These are phyloP conservation scores for Phymatocera aterrima DNA, from an alignment of 2,888 invertebrate genomes.

Conservation along the genomic window DNA sequence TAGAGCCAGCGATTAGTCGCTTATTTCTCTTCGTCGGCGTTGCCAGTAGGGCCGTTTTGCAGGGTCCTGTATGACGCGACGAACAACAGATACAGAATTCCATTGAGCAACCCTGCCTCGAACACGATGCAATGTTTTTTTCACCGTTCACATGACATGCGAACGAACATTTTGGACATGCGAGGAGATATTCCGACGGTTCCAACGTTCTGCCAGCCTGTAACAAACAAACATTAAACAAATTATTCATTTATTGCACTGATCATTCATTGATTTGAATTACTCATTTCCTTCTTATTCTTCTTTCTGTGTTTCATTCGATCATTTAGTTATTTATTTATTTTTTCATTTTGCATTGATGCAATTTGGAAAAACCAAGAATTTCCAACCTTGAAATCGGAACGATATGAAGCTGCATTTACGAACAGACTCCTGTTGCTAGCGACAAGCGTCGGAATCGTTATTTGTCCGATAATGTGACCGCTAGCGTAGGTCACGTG, in stretches of 20 bases:
- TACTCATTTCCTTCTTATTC: conserved; percentile 6
- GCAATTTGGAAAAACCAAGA: too few relatives aligned
- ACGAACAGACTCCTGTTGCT: too few relatives aligned
- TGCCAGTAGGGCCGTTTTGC: conserved; percentile 69
- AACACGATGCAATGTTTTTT: conserved; percentile 69
- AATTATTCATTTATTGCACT: neutral
- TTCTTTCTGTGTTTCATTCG: neutral
- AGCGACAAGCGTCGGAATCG: too few relatives aligned
- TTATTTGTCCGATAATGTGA: too few relatives aligned
- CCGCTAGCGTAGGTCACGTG: too few relatives aligned
- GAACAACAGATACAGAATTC: conserved; percentile 70
- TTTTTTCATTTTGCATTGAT: too few relatives aligned
- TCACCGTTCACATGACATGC: conserved; percentile 68
- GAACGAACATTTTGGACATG: conserved; percentile 71
- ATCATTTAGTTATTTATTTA: too few relatives aligned
- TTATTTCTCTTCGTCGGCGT: conserved; percentile 71
- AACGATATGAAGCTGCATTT: too few relatives aligned
- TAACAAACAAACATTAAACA: conserved; percentile 46
- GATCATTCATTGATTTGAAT: too few relatives aligned
- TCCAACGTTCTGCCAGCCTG: conserved; percentile 70
- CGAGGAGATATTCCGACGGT: conserved; percentile 67
- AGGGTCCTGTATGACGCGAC: conserved; percentile 67
- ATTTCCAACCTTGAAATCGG: too few relatives aligned
- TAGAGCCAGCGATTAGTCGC: conserved; percentile 66
- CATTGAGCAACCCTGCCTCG: conserved; percentile 68